Base-by-base conservation (phyloP, 1,140 invertebrate genomes). In the Aradophagus sp. region DNA sequence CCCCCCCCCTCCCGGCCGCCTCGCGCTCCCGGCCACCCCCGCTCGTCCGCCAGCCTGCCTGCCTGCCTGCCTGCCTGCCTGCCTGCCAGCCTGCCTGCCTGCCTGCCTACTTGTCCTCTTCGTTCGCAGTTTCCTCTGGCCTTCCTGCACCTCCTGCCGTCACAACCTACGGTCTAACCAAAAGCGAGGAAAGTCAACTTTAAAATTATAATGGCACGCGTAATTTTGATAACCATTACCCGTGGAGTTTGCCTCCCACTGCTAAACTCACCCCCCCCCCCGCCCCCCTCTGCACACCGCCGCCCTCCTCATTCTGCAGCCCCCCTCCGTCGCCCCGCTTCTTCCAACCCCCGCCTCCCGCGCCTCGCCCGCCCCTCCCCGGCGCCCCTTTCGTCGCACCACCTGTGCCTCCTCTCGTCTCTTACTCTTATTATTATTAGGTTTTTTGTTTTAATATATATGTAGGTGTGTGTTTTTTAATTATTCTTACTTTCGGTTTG, bases 131-230 rank as follows among this genome's bases (percentile, higher is more conserved):
- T 73, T 62, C 71, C 77, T 74, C 61, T 53, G 63, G 65, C 71
- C 72, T 66, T 61, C 56, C 58, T 65, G 66, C 63, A 55, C 66
- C 63, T 50, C 47, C 50, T 65, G 61, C 73, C 61, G 47, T 74
- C 73, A 23, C 20, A 71, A 75, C 72, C 78, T 77, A 75, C 48
- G 67, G 56, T 59, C 70, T 73, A 68, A 75, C 76, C 77, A 79
- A 74, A 69, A 79, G 77, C 79, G 80, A 84, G 83, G 77, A 84
- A 84, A 85, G 80, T 81, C 80, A 82, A 82, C 82, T 85, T 84
- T 84, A 83, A 84, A 85, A 84, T 85, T 84, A 85, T 84, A 85
- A 85, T 85, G 80, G 82, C 81, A 84, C 81, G 81, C 82, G 81
- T 80, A 84, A 84, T 85, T 85, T 85, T 84, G 81, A 85, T 85